Evolutionary conservation across 2,888 invertebrate species (phyloP), one percentile per base, ranked within the genome.

Genomic region (Helicoverpa assulta): DNA sequence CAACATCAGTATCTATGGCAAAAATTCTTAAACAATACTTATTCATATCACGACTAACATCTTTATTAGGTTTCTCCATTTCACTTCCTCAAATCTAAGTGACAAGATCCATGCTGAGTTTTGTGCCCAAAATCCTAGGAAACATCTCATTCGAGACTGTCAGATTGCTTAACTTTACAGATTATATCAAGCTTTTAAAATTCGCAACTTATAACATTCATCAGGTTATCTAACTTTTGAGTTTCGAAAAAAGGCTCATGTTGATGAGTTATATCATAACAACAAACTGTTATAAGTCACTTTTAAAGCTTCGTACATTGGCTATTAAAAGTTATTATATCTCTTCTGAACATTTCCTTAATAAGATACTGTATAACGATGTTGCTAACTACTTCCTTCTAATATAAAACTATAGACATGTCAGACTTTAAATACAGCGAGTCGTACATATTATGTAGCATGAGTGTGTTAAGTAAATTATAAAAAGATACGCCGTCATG

Each of bases 311-410:
- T 50, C 2, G 18, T 1, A 50, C 26, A n/a, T 19, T 19, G 21
- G 10, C 67, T 47, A 76, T 47, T 12, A 67, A 68, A 57, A n/a
- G 37, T 37, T 52, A 56, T 67, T n/a, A 52, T 52, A 68, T 19
- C n/a, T 54, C 51, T 67, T 53, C 33, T 26, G 5, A n/a, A 67
- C 19, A 37, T 68, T 76, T 53, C 19, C 69, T 56, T n/a, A 6
- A 29, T 56, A 53, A 47, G 43, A 26, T 8, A 14, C 21, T 19
- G 14, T 14, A n/a, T 19, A 56, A 68, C 8, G 12, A 64, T 50
- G 14, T 8, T n/a, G 26, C 33, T 37, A 26, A 68, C 47, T 19
- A 43, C 43, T 53, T 70, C 76, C 69, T 75, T 70, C 19, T 69
- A 52, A 18, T 43, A 75, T 43, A 7, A 55, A 33, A 53, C 64